Conservation (phyloP, 2,113 vertebrate genomes). For the Tretioscincus oriximinensis region DNA sequence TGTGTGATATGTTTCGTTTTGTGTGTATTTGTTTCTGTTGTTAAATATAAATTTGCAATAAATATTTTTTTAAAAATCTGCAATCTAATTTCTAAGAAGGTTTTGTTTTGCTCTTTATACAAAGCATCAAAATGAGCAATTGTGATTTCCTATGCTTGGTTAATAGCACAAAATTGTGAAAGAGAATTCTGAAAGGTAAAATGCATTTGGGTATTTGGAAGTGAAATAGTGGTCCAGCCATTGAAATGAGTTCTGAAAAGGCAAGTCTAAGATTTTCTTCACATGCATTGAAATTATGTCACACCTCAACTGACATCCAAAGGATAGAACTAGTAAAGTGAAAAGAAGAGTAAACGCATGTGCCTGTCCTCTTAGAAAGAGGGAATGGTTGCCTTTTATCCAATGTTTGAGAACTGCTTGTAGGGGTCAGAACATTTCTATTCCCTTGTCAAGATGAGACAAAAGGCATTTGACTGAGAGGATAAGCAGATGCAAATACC, state of each 20-base stretch:
- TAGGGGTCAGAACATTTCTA: slow-evolving; percentile 69
- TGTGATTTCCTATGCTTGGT: background rate
- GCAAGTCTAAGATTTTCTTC: slow-evolving; percentile 58
- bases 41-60: background rate
- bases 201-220: background rate
- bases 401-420: slow-evolving; percentile 58
- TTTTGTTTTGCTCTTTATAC: background rate
- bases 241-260: slow-evolving; percentile 35
- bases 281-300: slow-evolving; percentile 67
- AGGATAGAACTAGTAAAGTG: slow-evolving; percentile 53
- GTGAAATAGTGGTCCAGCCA: slow-evolving; percentile 33
- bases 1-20: too few relatives aligned
- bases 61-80: background rate
- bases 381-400: slow-evolving; percentile 56
- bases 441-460: slow-evolving; percentile 63
- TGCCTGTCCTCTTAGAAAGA: slow-evolving; percentile 61
- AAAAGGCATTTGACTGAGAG: slow-evolving; percentile 70
- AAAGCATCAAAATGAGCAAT: background rate
- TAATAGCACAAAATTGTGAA: background rate
- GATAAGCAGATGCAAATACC: slow-evolving; percentile 79
- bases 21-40: too few relatives aligned
- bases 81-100: background rate
- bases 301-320: slow-evolving; percentile 59
- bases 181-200: background rate
- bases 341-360: slow-evolving; percentile 59